Conservation (phyloP, 2,888 invertebrate genomes). For the Steromphala cineraria region DNA sequence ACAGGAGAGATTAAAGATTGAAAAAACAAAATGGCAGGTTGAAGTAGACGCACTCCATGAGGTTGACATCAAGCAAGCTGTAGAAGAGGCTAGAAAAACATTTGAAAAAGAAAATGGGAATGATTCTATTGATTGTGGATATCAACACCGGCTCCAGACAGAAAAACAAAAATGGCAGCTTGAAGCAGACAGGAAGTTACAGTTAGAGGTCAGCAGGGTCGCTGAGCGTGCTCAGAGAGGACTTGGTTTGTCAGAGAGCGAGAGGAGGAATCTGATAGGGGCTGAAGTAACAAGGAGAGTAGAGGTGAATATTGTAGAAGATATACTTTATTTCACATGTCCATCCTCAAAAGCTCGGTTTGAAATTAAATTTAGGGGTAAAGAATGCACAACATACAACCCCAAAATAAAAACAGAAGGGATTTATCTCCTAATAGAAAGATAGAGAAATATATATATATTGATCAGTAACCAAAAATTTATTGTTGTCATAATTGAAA, state of each 20-base stretch:
- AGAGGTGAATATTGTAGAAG: no score
- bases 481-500: no score
- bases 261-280: slow-evolving; percentile 33
- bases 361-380: no score
- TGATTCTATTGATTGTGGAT: slow-evolving; percentile 27
- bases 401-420: no score
- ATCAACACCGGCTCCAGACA: slow-evolving; percentile 31
- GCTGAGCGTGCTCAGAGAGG: slow-evolving; percentile 23
- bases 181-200: slow-evolving; percentile 32
- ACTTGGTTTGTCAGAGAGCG: slow-evolving; percentile 19
- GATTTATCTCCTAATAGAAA: no score
- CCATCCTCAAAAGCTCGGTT: no score
- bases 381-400: no score
- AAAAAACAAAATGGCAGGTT: slow-evolving; percentile 38
- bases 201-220: slow-evolving; percentile 19
- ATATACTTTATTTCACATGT: no score
- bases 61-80: slow-evolving; percentile 2
- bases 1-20: slow-evolving; percentile 37
- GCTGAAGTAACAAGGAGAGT: slow-evolving; percentile 26
- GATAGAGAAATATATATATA: no score
- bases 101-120: background rate
- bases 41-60: background rate
- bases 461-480: no score
- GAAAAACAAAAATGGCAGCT: slow-evolving; percentile 18
- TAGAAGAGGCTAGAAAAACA: background rate